Percentiles rank a stretch among this genome's conserved stretches.
Evolutionary conservation across 2,888 invertebrate species (phyloP).

Genomic region (Iselma pallidipennis): DNA sequence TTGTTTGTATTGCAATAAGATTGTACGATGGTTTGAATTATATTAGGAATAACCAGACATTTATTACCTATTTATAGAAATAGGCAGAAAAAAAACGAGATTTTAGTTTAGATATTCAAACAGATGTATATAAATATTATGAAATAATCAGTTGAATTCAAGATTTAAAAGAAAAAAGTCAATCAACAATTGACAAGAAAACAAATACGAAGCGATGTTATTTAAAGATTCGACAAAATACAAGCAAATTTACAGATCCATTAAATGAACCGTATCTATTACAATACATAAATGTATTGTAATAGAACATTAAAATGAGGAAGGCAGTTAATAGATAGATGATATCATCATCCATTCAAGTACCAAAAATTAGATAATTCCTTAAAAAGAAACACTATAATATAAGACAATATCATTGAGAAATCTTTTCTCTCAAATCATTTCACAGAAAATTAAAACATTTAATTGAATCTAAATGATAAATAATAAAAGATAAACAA

Average conservation of each 20-base stretch:
- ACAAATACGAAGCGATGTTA: background rate
- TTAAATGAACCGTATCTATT: background rate
- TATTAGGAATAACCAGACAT: background rate
- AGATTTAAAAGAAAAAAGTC: background rate
- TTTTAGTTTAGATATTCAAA: background rate
- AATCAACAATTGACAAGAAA: background rate
- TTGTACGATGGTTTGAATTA: background rate
- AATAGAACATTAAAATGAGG: background rate
- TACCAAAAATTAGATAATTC: background rate
- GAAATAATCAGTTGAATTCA: background rate
- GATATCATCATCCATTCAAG: background rate
- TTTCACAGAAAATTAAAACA: background rate
- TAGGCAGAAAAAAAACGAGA: background rate
- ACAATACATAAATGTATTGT: background rate
- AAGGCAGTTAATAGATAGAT: background rate
- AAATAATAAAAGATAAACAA: background rate
- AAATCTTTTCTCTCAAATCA: background rate
- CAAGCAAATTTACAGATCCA: background rate
- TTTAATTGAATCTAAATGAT: background rate
- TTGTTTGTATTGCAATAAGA: too few species aligned
- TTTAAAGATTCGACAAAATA: background rate
- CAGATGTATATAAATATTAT: background rate
- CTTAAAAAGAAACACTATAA: background rate
- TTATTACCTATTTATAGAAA: too few species aligned
- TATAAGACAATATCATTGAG: background rate